Evolutionary conservation across 2,888 invertebrate species (phyloP).

Genomic region (Polymixis lichenea): DNA sequence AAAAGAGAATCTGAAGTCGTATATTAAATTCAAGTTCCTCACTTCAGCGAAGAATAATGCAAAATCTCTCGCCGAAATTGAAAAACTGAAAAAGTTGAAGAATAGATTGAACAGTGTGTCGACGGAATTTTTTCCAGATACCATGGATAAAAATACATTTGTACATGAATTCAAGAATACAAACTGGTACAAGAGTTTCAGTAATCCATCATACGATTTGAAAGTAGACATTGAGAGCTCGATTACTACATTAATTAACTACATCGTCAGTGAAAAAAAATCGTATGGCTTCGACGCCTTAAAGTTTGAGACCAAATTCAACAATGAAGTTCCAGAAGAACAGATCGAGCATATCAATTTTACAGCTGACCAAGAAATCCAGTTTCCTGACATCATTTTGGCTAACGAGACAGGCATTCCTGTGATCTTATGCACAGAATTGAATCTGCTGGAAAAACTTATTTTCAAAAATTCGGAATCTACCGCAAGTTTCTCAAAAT

Average conservation of each 20-base stretch:
- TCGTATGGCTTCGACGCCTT: slow-evolving; percentile 74
- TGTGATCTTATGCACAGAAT: slow-evolving; percentile 70
- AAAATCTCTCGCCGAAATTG: slow-evolving; percentile 65
- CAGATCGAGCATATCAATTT: slow-evolving; percentile 68
- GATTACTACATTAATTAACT: slow-evolving; percentile 74
- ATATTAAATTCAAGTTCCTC: slow-evolving; percentile 72
- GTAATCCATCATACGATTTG: slow-evolving; percentile 12
- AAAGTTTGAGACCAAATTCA: slow-evolving; percentile 68
- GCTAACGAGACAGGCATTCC: slow-evolving; percentile 75
- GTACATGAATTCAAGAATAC: slow-evolving; percentile 54
- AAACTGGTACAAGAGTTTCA: slow-evolving; percentile 67
- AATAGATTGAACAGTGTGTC: slow-evolving; percentile 21
- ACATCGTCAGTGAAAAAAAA: slow-evolving; percentile 72
- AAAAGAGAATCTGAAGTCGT: slow-evolving; percentile 70
- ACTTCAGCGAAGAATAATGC: slow-evolving; percentile 56
- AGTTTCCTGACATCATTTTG: slow-evolving; percentile 75
- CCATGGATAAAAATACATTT: slow-evolving; percentile 25
- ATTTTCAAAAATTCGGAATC: slow-evolving; percentile 10
- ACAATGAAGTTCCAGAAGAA: slow-evolving; percentile 63
- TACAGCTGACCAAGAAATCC: slow-evolving; percentile 71
- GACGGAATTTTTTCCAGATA: slow-evolving; percentile 18
- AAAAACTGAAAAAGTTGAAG: slow-evolving; percentile 34
- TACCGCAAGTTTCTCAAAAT: slow-evolving; percentile 59
- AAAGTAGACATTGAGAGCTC: slow-evolving; percentile 72
- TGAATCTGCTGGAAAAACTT: slow-evolving; percentile 72